A percentile compares a stretch with the other conserved stretches of the same genome.
Evolutionary conservation across 2,797 vertebrate species (phyloP).

Genomic region (Myotis pilosus): DNA sequence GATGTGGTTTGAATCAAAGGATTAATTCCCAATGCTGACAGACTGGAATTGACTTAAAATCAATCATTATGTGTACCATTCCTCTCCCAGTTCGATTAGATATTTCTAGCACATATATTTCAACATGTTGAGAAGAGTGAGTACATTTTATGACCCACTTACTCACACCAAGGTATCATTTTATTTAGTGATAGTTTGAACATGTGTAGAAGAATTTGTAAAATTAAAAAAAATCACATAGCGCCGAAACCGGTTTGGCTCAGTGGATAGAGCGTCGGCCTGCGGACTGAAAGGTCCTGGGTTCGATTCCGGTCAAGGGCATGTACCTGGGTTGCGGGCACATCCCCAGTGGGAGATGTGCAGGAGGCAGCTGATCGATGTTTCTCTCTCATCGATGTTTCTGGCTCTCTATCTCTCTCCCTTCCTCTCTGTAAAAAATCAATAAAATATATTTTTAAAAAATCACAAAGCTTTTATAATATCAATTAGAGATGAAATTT

Average conservation of each 20-base stretch:
- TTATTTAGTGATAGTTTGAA: slow-evolving; percentile 70
- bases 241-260: too few species aligned
- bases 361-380: too few species aligned
- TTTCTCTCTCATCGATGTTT: too few species aligned
- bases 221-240: too few species aligned
- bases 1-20: background rate
- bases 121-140: background rate
- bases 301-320: too few species aligned
- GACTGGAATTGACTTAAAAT: slow-evolving; percentile 10
- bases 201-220: slow-evolving; percentile 73
- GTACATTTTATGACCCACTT: background rate
- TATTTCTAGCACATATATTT: background rate
- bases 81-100: background rate
- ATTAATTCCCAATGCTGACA: background rate
- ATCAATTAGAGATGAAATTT: slow-evolving; percentile 74
- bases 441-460: too few species aligned
- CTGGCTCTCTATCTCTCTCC: too few species aligned
- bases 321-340: too few species aligned
- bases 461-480: slow-evolving; percentile 41
- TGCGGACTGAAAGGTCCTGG: too few species aligned
- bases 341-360: too few species aligned
- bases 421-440: too few species aligned
- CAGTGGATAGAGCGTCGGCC: too few species aligned
- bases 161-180: background rate
- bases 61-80: background rate